These are phyloP conservation scores for Merluccius polli DNA, from an alignment of 2,797 vertebrate species.

Conservation along the genomic window DNA sequence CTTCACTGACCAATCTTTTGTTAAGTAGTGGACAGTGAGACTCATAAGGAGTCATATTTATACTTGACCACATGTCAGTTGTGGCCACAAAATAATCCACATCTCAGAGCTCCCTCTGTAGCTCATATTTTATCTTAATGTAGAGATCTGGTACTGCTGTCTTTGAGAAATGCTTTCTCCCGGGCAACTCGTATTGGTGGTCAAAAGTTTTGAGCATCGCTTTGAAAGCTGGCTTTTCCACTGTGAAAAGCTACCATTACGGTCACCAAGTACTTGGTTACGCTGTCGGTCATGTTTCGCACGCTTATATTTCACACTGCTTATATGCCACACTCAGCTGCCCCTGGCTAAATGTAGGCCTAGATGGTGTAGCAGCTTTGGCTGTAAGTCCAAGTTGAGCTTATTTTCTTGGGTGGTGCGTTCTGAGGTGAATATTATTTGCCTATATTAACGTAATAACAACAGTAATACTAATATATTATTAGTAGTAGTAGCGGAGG, in stretches of 20 bases:
- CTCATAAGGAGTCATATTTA: not conserved
- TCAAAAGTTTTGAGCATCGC: not conserved
- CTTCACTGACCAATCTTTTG: too few species aligned
- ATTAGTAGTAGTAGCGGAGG: too few species aligned
- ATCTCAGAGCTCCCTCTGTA: too few species aligned
- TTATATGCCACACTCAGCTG: not conserved
- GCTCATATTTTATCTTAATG: too few species aligned
- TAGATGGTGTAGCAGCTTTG: not conserved
- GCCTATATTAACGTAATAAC: too few species aligned
- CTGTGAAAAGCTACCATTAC: not conserved
- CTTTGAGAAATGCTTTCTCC: not conserved
- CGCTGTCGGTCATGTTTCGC: not conserved
- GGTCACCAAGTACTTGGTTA: not conserved
- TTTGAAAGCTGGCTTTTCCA: not conserved
- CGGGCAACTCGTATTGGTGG: not conserved
- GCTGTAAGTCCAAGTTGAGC: not conserved
- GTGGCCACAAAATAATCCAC: too few species aligned
- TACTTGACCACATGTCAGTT: too few species aligned
- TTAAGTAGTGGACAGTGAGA: not conserved
- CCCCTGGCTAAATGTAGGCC: not conserved
- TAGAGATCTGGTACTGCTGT: too few species aligned
- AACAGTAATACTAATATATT: too few species aligned
- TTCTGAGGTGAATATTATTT: slow-evolving; percentile 1
- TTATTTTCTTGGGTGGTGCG: not conserved
- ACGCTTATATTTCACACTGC: not conserved